Base-by-base conservation (phyloP, 2,797 vertebrate genomes). In the Streptopelia turtur region DNA sequence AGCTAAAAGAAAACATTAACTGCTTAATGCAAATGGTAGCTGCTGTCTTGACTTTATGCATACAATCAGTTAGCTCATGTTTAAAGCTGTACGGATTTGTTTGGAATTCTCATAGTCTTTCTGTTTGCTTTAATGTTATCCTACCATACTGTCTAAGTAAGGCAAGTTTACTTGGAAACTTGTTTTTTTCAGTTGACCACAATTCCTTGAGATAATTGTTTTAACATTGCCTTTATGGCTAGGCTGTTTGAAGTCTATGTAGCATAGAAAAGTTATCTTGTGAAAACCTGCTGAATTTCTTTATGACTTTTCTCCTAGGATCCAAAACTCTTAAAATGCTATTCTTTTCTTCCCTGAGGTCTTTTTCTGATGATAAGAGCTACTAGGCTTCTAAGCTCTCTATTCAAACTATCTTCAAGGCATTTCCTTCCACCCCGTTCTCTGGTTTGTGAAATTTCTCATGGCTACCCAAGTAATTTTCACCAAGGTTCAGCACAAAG, bases 1-100 rank as follows among this genome's bases (percentile, higher is more conserved):
- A 82, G 20, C 5, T 85, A 68, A 91, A 49, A 89, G 39, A 60
- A 85, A 93, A 52, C 22, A 66, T 55, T 69, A 89, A 39, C 10
- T 60, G 4, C 16, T 80, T 56, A 31, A 75, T 39, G 23, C 5
- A 71, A 66, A 41, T 71, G 57, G 43, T 43, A 92, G 37, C 47
- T 81, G 28, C 53, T 78, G 17, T 24, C 53, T 90, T 75, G 33
- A 50, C 35, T 78, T 89, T n/a, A 65, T 8, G 21, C 63, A 72
- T 43, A 45, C 13, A 83, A 33, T 33, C 85, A 78, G 76, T 63
- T 56, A 91, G 5, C 33, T 93, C 74, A 39, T 63, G 57, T 88
- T 93, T 89, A 90, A 92, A 84, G 41, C 18, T 69, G 47, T 64
- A 78, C 68, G 37, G 56, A 86, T 93, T 87, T 94, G 17, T 89